These are phyloP conservation scores for Schizotus pectinicornis DNA, from an alignment of 2,888 invertebrate genomes.

Conservation along the genomic window DNA sequence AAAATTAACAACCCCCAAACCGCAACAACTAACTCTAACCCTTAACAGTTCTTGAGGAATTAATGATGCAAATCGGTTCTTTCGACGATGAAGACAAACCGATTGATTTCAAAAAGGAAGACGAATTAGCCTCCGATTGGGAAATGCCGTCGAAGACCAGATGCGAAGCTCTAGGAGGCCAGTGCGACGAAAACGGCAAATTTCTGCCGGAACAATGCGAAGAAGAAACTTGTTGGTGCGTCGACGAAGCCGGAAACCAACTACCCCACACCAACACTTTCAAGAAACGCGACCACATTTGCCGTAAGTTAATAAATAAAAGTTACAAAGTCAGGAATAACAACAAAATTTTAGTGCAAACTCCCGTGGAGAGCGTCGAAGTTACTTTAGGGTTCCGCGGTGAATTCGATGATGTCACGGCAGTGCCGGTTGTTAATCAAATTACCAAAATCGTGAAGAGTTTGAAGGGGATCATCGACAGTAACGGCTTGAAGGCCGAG, in stretches of 20 bases:
- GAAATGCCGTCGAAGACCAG: conserved; percentile 51
- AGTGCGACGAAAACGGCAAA: conserved; percentile 72
- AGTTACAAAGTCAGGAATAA: no score
- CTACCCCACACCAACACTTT: conserved; percentile 68
- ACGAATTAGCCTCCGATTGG: conserved; percentile 35
- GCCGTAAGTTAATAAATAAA: conserved; percentile 57
- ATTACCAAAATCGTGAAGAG: conserved; percentile 59
- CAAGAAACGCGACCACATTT: conserved; percentile 64
- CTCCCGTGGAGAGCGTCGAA: conserved; percentile 77
- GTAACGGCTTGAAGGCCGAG: conserved; percentile 62
- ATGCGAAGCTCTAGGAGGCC: conserved; percentile 60
- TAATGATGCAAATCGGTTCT: conserved; percentile 70
- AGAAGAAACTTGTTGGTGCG: conserved; percentile 80
- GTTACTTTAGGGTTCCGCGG: conserved; percentile 76
- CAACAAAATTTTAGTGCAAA: conserved; percentile 62
- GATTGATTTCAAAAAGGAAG: conserved; percentile 46
- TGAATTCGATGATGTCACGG: conserved; percentile 61
- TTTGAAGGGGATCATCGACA: conserved; percentile 57
- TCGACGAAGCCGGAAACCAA: conserved; percentile 82
- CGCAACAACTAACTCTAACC: not conserved
- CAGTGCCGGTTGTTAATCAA: conserved; percentile 60
- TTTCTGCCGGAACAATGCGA: conserved; percentile 80
- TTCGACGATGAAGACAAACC: conserved; percentile 62
- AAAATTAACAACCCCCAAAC: not conserved
- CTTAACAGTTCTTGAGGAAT: conserved; percentile 69